Evolutionary conservation across 2,113 vertebrate genomes (phyloP).

Genomic region (Leptosomus discolor): DNA sequence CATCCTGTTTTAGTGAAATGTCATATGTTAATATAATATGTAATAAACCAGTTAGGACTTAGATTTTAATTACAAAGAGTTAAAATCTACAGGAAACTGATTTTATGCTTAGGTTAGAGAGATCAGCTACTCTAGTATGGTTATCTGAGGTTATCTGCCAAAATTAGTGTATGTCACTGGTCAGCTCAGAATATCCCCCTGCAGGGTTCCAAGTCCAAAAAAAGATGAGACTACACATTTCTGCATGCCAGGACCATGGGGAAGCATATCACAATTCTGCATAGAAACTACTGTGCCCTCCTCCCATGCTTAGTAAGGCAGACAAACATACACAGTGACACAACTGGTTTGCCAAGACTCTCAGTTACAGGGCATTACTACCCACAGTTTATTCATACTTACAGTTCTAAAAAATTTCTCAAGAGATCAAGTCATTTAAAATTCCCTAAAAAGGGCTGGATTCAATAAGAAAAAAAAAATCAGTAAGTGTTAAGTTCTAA

Average conservation of each 20-base stretch:
- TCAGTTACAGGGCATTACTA: background rate
- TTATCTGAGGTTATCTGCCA: background rate
- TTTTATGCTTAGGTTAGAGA: background rate
- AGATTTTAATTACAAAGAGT: background rate
- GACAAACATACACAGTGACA: background rate
- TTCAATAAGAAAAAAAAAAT: background rate
- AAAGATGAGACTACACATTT: background rate
- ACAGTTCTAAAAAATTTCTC: background rate
- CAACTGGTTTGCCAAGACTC: background rate
- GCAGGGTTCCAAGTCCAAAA: background rate
- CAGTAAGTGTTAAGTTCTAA: background rate
- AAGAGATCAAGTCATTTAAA: background rate
- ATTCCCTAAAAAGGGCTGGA: background rate
- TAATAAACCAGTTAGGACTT: background rate
- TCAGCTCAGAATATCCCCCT: background rate
- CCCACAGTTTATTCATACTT: background rate
- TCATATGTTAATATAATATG: background rate
- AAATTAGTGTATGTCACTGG: background rate
- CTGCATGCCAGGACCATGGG: background rate
- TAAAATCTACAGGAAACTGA: background rate
- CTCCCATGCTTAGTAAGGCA: background rate
- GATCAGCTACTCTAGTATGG: background rate
- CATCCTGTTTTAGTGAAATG: background rate
- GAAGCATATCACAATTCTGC: background rate
- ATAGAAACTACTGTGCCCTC: accelerated